Evolutionary conservation across 2,888 invertebrate species (phyloP).

Genomic region (Nesidiocoris tenuis): DNA sequence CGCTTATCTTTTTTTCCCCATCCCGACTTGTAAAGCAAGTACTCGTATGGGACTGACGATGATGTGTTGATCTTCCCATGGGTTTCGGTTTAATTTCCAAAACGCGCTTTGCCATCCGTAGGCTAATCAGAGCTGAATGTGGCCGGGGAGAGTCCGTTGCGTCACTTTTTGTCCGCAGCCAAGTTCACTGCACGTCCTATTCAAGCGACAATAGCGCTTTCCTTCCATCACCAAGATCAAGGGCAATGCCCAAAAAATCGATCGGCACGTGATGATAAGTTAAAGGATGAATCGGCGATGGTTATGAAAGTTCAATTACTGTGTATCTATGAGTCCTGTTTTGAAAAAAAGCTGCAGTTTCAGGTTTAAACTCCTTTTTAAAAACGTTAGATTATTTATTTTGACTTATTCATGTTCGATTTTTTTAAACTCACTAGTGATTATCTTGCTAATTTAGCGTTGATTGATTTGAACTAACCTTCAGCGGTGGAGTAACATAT

Average conservation of each 20-base stretch:
- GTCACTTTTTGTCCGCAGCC: constrained; percentile 7
- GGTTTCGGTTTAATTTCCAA: neutral
- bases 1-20: neutral
- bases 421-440: too few relatives aligned
- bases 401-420: too few relatives aligned
- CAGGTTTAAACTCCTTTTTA: too few relatives aligned
- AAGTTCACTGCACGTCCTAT: constrained; percentile 31
- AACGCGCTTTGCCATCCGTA: neutral
- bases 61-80: neutral
- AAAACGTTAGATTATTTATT: too few relatives aligned
- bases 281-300: too few relatives aligned
- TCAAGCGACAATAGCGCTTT: constrained; percentile 18
- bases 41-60: neutral
- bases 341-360: too few relatives aligned
- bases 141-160: constrained; percentile 5
- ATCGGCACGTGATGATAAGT: neutral
- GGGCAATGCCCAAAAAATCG: constrained; percentile 21
- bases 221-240: constrained; percentile 30
- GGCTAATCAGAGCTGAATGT: neutral
- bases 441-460: too few relatives aligned
- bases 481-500: too few relatives aligned
- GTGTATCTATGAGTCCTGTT: too few relatives aligned
- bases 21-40: neutral
- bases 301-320: too few relatives aligned
- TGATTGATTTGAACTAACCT: too few relatives aligned